A percentile compares a stretch with the other conserved stretches of the same genome.
Evolutionary conservation across 2,888 invertebrate species (phyloP).

Genomic region (Caenorhabditis angaria): DNA sequence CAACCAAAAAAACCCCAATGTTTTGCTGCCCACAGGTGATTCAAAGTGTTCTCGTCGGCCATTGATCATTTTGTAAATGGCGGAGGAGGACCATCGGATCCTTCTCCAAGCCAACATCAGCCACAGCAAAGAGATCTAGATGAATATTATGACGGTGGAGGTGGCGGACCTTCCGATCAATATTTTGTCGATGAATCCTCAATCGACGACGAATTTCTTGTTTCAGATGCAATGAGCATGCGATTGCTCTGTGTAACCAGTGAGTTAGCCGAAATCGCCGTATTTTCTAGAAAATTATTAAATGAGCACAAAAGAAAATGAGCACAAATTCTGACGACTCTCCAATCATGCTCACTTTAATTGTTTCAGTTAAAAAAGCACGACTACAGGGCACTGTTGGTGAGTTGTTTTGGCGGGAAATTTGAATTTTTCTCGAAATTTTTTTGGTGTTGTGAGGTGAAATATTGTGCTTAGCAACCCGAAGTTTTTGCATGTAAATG

Average conservation of each 20-base stretch:
- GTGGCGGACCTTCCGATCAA: not conserved
- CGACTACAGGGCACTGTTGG: constrained; percentile 65
- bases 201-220: constrained; percentile 12
- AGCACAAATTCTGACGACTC: not conserved
- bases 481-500: too few species aligned
- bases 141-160: not conserved
- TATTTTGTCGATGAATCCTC: not conserved
- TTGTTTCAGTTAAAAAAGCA: constrained; percentile 71
- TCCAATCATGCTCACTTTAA: constrained; percentile 52
- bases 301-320: not conserved
- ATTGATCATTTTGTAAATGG: constrained; percentile 38
- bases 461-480: too few species aligned
- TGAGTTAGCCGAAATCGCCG: constrained; percentile 34
- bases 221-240: constrained; percentile 58
- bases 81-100: constrained; percentile 18
- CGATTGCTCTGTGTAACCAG: constrained; percentile 66
- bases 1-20: not conserved
- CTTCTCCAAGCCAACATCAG: constrained; percentile 16
- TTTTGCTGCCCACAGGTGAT: constrained; percentile 9
- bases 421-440: not conserved
- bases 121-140: not conserved
- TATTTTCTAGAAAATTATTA: not conserved
- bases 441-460: not conserved
- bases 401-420: constrained; percentile 40
- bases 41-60: constrained; percentile 40